phyloP scores from a whole-genome alignment of 2,797 vertebrate species.

The Nyctibius grandis region DNA sequence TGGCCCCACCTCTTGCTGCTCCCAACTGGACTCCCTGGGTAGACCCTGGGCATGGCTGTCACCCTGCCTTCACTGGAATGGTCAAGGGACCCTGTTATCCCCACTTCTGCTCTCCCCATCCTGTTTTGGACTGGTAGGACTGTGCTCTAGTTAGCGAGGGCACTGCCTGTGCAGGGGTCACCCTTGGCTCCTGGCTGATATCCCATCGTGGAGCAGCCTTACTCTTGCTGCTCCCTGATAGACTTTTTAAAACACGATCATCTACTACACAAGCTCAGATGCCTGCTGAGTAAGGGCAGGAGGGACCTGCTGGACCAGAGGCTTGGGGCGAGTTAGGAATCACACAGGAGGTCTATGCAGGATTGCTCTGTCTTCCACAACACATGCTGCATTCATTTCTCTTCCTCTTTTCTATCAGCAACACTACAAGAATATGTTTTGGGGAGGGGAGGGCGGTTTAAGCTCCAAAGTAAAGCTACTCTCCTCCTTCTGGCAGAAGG shows the following conservation, averaged over 20 bases:
- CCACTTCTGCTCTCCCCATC: neutral
- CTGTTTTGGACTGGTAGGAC: neutral
- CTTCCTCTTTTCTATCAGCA: neutral
- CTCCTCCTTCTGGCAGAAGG: neutral
- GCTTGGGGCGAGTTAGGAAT: neutral
- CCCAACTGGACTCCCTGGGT: neutral
- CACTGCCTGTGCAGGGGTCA: neutral
- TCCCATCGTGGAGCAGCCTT: fast-evolving
- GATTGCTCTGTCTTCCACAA: neutral
- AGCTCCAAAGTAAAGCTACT: neutral
- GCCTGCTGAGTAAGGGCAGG: neutral
- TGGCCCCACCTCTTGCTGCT: neutral
- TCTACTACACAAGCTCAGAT: neutral
- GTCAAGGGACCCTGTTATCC: fast-evolving
- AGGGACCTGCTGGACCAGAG: neutral
- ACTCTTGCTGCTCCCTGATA: neutral
- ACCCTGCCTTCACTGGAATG: neutral
- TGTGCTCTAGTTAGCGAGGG: neutral
- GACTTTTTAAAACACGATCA: neutral
- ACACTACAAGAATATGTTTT: neutral
- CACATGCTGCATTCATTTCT: neutral
- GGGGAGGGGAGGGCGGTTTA: too few relatives aligned
- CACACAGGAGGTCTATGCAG: neutral
- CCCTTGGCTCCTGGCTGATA: neutral
- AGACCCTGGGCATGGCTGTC: neutral